A percentile compares a stretch with the other conserved stretches of the same genome.
Evolutionary conservation across 2,888 invertebrate species (phyloP).

Genomic region (Philaethria dido): DNA sequence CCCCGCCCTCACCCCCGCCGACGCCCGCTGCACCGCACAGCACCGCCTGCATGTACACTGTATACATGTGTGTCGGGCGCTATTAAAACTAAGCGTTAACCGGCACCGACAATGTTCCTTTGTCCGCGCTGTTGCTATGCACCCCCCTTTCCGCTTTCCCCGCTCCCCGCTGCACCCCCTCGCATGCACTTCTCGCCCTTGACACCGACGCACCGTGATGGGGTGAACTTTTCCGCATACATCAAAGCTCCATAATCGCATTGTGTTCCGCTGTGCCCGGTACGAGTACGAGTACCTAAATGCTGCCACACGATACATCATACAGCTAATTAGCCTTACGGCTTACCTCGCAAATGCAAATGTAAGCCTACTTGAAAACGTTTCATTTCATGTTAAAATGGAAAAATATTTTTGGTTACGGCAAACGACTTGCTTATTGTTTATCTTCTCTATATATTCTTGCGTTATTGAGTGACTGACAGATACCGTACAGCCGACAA

Average conservation of each 20-base stretch:
- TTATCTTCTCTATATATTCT: too few relatives aligned
- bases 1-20: slow-evolving; percentile 12
- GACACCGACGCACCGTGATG: slow-evolving; percentile 35
- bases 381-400: too few relatives aligned
- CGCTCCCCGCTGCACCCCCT: background rate
- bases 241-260: slow-evolving; percentile 24
- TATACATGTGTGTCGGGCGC: slow-evolving; percentile 20
- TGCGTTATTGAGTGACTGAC: too few relatives aligned
- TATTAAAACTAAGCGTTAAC: slow-evolving; percentile 35
- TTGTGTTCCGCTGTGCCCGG: background rate
- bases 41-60: too few relatives aligned
- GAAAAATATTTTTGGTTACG: too few relatives aligned
- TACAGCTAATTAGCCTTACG: background rate
- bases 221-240: slow-evolving; percentile 33
- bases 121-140: slow-evolving; percentile 27
- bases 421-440: too few relatives aligned
- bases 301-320: background rate
- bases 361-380: too few relatives aligned
- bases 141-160: slow-evolving; percentile 18
- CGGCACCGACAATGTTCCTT: slow-evolving; percentile 35
- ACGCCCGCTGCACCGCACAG: background rate
- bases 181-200: slow-evolving; percentile 37
- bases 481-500: too few relatives aligned
- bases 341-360: too few relatives aligned
- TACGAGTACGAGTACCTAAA: background rate